Evolutionary conservation across 2,888 invertebrate species (phyloP), one percentile per base, ranked within the genome.

Genomic region (Cephus spinipes): DNA sequence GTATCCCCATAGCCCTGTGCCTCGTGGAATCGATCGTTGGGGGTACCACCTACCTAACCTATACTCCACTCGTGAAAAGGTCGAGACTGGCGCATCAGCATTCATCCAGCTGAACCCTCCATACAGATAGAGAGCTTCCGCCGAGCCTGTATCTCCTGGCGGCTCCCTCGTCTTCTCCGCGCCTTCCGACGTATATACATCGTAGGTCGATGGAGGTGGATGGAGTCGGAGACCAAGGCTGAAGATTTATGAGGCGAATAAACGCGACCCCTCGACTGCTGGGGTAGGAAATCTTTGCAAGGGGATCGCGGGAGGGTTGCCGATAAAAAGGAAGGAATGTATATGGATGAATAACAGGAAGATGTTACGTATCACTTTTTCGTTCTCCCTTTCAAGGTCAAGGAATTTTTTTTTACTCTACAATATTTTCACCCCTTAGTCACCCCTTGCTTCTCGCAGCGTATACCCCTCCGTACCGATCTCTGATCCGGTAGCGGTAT

Each of bases 241-340:
- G 23, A 76, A 80, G 84, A 81, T 83, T 82, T 80, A 84, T 80
- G 78, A 73, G 74, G n/a, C 73, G 79, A 84, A 76, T 79, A 78
- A 81, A 80, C 75, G 81, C 79, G 69, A 79, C 77, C 76, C 77
- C 55, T 55, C 55, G 55, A 23, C 55, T 55, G 23, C 23, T 9
- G 15, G 55, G 55, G 55, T 55, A 9, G 23, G 55, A 55, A 55
- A 55, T 55, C 23, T 55, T 55, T 55, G 55, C 23, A 55, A 23
- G 55, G 23, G 55, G 35, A 35, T 23, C 0, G 55, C 0, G 55
- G 55, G 55, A 55, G 9, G 40, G 40, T 55, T 23, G 40, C 0
- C 2, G 23, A 55, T 55, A 23, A 55, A 55, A 23, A 32, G 12
- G 9, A 23, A 2, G 23, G 6, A 9, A 55, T 55, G 55, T 23